Percentiles rank a stretch among this genome's conserved stretches.
phyloP scores from a whole-genome alignment of 2,797 vertebrate genomes.

The Pagetopsis macropterus region DNA sequence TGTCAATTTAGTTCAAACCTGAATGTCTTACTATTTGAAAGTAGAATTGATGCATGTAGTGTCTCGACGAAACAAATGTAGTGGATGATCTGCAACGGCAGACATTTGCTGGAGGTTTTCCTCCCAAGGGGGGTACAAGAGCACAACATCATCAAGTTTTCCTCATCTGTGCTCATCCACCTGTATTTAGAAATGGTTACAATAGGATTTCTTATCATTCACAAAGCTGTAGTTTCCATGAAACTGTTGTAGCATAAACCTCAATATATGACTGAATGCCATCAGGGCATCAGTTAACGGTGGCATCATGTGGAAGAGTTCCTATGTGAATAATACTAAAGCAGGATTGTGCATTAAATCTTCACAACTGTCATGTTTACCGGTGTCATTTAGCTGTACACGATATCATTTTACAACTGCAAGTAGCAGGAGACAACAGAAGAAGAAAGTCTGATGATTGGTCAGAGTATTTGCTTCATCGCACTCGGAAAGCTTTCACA shows the following conservation, averaged over 20 bases:
- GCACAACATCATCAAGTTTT: constrained; percentile 3
- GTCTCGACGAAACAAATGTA: constrained; percentile 54
- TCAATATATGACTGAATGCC: constrained; percentile 44
- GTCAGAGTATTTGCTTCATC: constrained; percentile 30
- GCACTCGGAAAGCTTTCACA: neutral
- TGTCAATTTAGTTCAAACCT: constrained; percentile 37
- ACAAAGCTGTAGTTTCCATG: constrained; percentile 83
- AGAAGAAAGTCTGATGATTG: constrained; percentile 15
- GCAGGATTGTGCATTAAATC: constrained; percentile 36
- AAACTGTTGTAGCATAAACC: constrained; percentile 73
- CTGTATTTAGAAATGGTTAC: constrained; percentile 53
- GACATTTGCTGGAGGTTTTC: neutral
- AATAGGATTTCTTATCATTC: constrained; percentile 56
- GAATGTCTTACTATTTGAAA: constrained; percentile 42
- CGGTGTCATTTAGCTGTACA: constrained; percentile 34
- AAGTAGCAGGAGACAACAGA: neutral
- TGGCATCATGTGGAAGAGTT: constrained; percentile 35
- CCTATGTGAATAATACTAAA: constrained; percentile 52
- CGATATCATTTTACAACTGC: constrained; percentile 23
- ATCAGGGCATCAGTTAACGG: constrained; percentile 30
- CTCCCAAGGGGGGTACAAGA: constrained; percentile 5
- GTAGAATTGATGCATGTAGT: neutral
- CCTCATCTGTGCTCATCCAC: constrained; percentile 24
- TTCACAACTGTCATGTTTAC: constrained; percentile 38
- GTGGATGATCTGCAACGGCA: constrained; percentile 33